Percentiles rank a stretch among this genome's conserved stretches.
These are phyloP conservation scores for Protonibea diacanthus DNA, from an alignment of 2,797 vertebrate species.

Conservation along the genomic window DNA sequence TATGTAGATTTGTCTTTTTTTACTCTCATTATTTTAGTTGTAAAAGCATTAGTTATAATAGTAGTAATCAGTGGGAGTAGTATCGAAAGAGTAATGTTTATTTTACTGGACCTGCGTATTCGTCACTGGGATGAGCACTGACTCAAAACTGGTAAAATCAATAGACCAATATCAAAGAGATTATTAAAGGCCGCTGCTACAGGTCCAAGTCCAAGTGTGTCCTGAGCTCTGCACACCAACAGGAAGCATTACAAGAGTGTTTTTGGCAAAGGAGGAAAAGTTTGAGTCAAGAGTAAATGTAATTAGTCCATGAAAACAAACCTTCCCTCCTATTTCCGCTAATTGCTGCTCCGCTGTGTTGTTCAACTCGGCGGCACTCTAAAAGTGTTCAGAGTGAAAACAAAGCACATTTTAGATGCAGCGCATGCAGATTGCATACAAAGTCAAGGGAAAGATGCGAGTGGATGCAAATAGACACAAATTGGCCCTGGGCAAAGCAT, in stretches of 20 bases:
- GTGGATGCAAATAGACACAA: not conserved
- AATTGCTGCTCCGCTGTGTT: not conserved
- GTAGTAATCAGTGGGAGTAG: not conserved
- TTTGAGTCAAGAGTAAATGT: not conserved
- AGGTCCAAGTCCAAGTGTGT: not conserved
- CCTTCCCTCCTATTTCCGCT: not conserved
- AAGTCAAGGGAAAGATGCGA: not conserved
- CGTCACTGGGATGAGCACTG: not conserved
- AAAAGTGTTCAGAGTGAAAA: not conserved
- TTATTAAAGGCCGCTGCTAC: conserved; percentile 9
- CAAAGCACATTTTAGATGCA: not conserved
- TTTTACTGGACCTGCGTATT: not conserved
- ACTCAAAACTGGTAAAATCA: not conserved
- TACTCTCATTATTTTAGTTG: conserved; percentile 39
- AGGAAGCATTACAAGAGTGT: not conserved
- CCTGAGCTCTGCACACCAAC: not conserved
- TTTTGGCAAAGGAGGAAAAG: not conserved
- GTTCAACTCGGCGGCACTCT: not conserved
- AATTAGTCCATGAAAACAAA: not conserved
- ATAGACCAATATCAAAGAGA: not conserved
- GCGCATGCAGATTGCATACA: not conserved
- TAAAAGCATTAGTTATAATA: not conserved
- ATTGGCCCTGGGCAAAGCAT: not conserved
- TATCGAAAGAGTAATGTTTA: not conserved
- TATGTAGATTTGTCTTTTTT: conserved; percentile 28